Evolutionary conservation across 2,888 invertebrate genomes (phyloP).

Genomic region (Dryobotodes eremita): DNA sequence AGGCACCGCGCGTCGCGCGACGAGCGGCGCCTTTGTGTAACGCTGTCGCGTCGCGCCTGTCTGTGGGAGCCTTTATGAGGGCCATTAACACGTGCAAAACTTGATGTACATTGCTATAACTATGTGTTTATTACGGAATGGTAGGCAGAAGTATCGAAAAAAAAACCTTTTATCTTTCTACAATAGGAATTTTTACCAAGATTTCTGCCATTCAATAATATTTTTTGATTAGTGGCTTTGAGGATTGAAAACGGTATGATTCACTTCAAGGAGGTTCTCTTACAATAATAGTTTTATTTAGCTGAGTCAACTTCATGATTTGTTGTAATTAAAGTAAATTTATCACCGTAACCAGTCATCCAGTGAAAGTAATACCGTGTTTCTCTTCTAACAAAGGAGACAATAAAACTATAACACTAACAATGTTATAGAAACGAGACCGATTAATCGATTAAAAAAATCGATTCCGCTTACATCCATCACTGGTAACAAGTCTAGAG

Average conservation of each 20-base stretch:
- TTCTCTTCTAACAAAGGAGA: conserved; percentile 11
- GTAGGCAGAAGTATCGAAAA: not conserved
- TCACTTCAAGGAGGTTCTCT: not conserved
- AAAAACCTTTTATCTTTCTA: too few species aligned
- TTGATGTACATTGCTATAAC: not conserved
- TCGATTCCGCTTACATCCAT: conserved; percentile 40
- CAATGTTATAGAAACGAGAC: conserved; percentile 13
- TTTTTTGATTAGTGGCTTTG: too few species aligned
- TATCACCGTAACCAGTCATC: not conserved
- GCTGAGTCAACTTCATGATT: not conserved
- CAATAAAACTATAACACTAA: conserved; percentile 25
- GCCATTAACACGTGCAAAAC: not conserved
- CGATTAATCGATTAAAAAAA: conserved; percentile 42
- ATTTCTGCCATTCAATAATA: too few species aligned
- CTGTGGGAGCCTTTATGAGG: too few species aligned
- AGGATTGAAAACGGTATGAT: too few species aligned
- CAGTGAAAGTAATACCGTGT: conserved; percentile 26
- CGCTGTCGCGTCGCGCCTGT: too few species aligned
- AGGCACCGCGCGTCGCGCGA: too few species aligned
- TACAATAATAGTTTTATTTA: not conserved
- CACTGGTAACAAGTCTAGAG: conserved; percentile 74
- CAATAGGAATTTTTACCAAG: too few species aligned
- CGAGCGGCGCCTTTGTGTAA: too few species aligned
- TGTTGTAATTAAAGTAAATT: not conserved
- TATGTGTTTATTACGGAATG: not conserved